phyloP scores from a whole-genome alignment of 2,113 vertebrate species.

The Lepisosteus oculatus region DNA sequence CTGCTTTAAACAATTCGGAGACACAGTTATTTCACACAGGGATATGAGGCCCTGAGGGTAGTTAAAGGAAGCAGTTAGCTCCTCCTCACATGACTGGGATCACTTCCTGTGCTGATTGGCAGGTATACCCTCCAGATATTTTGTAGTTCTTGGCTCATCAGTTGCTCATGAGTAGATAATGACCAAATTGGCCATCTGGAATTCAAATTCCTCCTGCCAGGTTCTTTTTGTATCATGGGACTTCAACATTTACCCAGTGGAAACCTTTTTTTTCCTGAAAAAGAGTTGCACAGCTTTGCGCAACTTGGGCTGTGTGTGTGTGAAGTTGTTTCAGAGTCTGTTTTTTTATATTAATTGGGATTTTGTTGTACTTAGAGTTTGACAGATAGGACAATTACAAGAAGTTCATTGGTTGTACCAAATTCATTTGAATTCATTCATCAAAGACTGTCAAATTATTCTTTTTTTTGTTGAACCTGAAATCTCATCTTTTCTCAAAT shows the following conservation, averaged over 20 bases:
- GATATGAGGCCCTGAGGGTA: neutral
- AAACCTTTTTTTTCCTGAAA: too few species aligned
- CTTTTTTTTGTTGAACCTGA: too few species aligned
- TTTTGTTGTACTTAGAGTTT: too few species aligned
- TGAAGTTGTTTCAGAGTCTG: too few species aligned
- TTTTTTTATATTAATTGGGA: too few species aligned
- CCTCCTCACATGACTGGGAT: neutral
- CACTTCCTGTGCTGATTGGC: neutral
- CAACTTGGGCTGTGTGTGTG: too few species aligned
- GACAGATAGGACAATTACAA: too few species aligned
- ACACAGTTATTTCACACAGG: neutral
- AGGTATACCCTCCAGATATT: conserved; percentile 5
- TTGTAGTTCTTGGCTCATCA: conserved; percentile 11
- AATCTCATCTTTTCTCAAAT: too few species aligned
- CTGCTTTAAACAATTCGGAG: neutral
- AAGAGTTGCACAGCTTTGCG: too few species aligned
- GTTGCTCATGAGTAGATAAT: neutral
- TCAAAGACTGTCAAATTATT: too few species aligned
- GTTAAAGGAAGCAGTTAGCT: neutral
- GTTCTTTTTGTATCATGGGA: neutral
- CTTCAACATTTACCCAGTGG: neutral
- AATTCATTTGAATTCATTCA: too few species aligned
- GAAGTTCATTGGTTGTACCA: too few species aligned
- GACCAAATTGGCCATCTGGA: conserved; percentile 1
- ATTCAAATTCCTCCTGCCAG: conserved; percentile 6